Conservation (phyloP, 2,797 vertebrate species). For the Pseudochaenichthys georgianus region DNA sequence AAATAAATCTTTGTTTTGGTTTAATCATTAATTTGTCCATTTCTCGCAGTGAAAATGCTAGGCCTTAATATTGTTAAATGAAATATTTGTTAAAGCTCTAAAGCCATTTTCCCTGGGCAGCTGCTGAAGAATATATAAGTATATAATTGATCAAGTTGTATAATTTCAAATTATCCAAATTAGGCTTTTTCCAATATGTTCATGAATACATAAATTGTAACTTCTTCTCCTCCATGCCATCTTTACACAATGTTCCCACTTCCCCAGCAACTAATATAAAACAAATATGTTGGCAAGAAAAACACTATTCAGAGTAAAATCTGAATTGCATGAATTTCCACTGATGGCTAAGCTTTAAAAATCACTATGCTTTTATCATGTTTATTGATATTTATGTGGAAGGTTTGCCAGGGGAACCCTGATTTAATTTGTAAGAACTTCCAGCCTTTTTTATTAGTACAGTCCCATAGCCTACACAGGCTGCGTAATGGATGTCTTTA, state of each 20-base stretch:
- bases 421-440: slow-evolving; percentile 53
- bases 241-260: slow-evolving; percentile 32
- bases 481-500: slow-evolving; percentile 60
- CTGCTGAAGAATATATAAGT: slow-evolving; percentile 4
- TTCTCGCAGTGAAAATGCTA: slow-evolving; percentile 3
- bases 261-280: slow-evolving; percentile 48
- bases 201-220: slow-evolving; percentile 16
- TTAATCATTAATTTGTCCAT: slow-evolving; percentile 11
- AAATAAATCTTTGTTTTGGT: slow-evolving; percentile 13
- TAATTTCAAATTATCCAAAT: slow-evolving; percentile 29
- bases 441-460: slow-evolving; percentile 51
- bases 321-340: slow-evolving; percentile 43
- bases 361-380: slow-evolving; percentile 66
- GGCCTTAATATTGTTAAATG: slow-evolving; percentile 15
- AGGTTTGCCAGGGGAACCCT: slow-evolving; percentile 57
- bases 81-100: slow-evolving; percentile 39
- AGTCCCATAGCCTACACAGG: slow-evolving; percentile 44
- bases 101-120: slow-evolving; percentile 19
- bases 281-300: slow-evolving; percentile 56
- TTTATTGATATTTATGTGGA: slow-evolving; percentile 62
- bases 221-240: slow-evolving; percentile 20
- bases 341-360: slow-evolving; percentile 65
- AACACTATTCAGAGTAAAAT: slow-evolving; percentile 35
- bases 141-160: slow-evolving; percentile 18
- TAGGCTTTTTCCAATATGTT: slow-evolving; percentile 5